Base-by-base conservation (phyloP, 1,140 invertebrate genomes). In the Microplitis mediator region DNA sequence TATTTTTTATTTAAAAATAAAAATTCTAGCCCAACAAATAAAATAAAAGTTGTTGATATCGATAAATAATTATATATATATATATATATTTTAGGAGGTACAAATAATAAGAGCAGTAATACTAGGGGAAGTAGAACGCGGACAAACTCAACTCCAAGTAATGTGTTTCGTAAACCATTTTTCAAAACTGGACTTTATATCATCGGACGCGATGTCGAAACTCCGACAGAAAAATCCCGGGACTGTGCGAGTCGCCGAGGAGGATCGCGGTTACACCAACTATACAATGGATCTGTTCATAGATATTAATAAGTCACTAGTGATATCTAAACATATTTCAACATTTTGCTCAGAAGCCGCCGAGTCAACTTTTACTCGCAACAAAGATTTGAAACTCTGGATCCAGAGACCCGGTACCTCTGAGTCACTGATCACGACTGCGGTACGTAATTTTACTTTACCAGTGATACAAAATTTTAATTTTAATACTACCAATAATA, bases 151-250 rank as follows among this genome's bases (percentile, higher is more conserved):
- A 77, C 95, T 94, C 83, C 95, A 97, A 88, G 94, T 95, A 0
- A 90, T 98, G 83, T 98, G 97, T 85, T 98, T 98, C 85, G 91
- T 97, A 0, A 94, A 93, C 75, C 93, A 95, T 81, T 94, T 97
- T 80, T 92, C 92, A 69, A 95, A 95, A 86, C 93, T 95, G 79
- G 95, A 97, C 77, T 98, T 98, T 82, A 98, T 98, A 81, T 95
- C 96, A 0, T 94, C 96, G 13, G 97, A 98, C 87, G 96, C 96
- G 14, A 98, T 98, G 95, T 93, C 95, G n/a, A 98, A 98, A 87
- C 86, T 98, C n/a, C 89, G 96, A 86, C 96, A 98, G 89, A 95
- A 93, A 80, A 90, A 90, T 84, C 89, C 89, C 8, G 88, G 88
- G 45, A 89, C 88, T 5, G 85, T 89, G n/a, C 87, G 96, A 54